Evolutionary conservation across 2,113 vertebrate genomes (phyloP).

Genomic region (Mobula birostris): DNA sequence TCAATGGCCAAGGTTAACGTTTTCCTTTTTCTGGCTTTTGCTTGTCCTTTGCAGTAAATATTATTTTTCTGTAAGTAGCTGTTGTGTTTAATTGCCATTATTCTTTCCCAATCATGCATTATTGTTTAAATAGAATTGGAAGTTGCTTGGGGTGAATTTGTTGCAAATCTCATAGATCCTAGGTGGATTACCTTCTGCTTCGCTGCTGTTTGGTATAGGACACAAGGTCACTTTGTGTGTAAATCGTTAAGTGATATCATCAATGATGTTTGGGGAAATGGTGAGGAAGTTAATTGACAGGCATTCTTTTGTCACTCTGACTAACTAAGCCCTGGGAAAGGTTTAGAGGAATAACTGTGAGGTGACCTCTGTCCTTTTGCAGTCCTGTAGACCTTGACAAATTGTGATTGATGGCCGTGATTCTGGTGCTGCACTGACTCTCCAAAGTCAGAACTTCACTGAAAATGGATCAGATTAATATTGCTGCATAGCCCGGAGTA

Average conservation of each 20-base stretch:
- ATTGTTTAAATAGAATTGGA: not conserved
- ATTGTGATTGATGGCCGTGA: not conserved
- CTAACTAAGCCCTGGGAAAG: conserved; percentile 10
- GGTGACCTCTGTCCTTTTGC: conserved; percentile 1
- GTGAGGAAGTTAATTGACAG: conserved; percentile 6
- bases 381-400: not conserved
- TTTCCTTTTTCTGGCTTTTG: not conserved
- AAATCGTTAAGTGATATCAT: not conserved
- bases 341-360: conserved; percentile 16
- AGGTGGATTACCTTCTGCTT: not conserved
- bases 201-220: not conserved
- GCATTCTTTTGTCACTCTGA: conserved; percentile 18
- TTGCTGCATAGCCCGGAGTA: not conserved
- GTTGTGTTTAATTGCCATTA: not conserved
- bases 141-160: not conserved
- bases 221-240: not conserved
- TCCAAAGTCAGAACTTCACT: not conserved
- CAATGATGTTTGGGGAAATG: conserved; percentile 24
- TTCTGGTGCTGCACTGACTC: not conserved
- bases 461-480: not conserved
- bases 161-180: not conserved
- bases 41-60: not conserved
- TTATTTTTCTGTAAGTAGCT: not conserved
- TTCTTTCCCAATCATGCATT: not conserved
- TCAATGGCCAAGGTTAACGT: not conserved